A percentile compares a stretch with the other conserved stretches of the same genome.
Conservation (phyloP, 2,113 vertebrate species). For the Nestor notabilis region DNA sequence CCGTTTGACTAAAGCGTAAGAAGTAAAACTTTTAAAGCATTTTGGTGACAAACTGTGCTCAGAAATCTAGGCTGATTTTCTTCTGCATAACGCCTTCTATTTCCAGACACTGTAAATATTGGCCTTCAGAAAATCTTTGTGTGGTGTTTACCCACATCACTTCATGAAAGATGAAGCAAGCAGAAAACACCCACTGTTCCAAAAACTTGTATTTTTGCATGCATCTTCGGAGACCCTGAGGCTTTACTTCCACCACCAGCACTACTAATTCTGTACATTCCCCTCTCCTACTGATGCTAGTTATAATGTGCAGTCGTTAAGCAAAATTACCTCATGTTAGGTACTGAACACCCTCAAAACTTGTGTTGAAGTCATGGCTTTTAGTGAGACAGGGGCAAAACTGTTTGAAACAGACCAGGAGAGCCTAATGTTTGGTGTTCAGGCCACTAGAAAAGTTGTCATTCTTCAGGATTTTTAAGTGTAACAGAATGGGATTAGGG, state of each 20-base stretch:
- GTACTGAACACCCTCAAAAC: background rate
- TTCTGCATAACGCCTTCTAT: conserved; percentile 1
- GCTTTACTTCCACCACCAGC: background rate
- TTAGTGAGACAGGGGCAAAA: background rate
- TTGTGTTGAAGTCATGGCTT: background rate
- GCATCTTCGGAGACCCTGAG: background rate
- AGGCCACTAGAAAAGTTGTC: background rate
- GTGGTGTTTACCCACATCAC: background rate
- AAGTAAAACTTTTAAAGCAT: conserved; percentile 16
- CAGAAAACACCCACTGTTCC: background rate
- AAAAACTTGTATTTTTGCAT: background rate
- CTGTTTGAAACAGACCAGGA: background rate
- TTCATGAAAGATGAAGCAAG: conserved; percentile 13
- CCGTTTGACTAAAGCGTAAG: conserved; percentile 19
- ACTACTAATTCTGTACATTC: background rate
- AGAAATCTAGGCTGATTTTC: conserved; percentile 67
- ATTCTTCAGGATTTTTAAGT: conserved; percentile 45
- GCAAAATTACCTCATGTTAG: background rate
- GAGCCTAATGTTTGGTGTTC: background rate
- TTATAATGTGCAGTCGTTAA: background rate
- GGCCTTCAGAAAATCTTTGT: conserved; percentile 13
- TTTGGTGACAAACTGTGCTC: conserved; percentile 34
- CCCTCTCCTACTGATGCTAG: background rate
- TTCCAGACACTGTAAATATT: conserved; percentile 42
- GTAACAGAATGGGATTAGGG: conserved; percentile 61